Conservation (phyloP, 2,888 invertebrate species). For the Pristionchus japonicus region DNA sequence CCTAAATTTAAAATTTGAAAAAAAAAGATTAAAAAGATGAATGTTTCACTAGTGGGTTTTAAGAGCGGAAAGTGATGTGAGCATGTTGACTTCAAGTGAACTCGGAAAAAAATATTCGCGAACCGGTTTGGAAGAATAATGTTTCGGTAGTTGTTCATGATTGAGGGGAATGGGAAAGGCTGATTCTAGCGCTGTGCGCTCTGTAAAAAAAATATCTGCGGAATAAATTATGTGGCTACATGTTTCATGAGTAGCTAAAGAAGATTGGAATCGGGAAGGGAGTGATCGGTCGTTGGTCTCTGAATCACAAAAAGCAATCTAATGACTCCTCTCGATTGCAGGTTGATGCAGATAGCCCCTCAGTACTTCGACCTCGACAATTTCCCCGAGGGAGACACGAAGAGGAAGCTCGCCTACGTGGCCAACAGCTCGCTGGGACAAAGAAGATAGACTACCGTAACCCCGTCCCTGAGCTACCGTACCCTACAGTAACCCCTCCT, state of each 20-base stretch:
- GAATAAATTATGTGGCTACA: not conserved
- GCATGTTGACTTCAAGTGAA: no score
- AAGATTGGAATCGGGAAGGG: no score
- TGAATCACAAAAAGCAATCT: not conserved
- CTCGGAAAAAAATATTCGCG: no score
- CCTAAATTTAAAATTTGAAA: no score
- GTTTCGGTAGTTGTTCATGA: no score
- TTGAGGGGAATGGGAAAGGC: not conserved
- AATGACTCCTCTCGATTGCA: constrained; percentile 54
- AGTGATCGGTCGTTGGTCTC: no score
- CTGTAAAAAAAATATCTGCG: no score
- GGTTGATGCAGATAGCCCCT: constrained; percentile 94
- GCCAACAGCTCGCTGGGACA: constrained; percentile 31
- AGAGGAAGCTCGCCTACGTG: constrained; percentile 89
- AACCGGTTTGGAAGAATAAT: no score
- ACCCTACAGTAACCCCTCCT: not conserved
- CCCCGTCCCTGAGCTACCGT: not conserved
- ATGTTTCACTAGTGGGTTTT: not conserved
- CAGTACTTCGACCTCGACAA: constrained; percentile 98
- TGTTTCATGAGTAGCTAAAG: no score
- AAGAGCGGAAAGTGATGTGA: no score
- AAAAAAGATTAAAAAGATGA: not conserved
- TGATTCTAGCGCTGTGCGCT: no score
- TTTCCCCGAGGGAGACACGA: constrained; percentile 97
- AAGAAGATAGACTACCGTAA: constrained; percentile 17